Base-by-base conservation (phyloP, 2,888 invertebrate species). In the Pomacea canaliculata region DNA sequence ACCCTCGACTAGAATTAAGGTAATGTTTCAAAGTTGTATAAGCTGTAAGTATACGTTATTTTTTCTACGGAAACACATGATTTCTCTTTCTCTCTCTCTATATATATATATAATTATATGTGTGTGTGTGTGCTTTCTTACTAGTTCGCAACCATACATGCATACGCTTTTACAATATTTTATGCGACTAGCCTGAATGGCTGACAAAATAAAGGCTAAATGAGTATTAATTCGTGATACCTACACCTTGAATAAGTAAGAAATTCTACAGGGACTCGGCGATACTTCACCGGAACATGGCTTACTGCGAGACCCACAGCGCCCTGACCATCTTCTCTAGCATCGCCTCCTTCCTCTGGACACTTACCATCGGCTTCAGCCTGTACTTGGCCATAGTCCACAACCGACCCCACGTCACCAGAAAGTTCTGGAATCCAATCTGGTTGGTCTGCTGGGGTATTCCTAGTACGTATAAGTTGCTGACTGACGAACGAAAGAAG, bases 321-420 rank as follows among this genome's bases (percentile, higher is more conserved):
- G 83, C 85, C 10, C 71, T 87, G 77, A 87, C 87, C 7, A 85
- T 86, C 18, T 86, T 84, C 80, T 87, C 85, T 77, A 87, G 86
- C 76, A 84, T 83, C 59, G 82, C 84, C 65, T 85, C 86, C 18
- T 87, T 86, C 79, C 79, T 83, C 63, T 88, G 88, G 88, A 87
- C 84, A 3, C 83, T 85, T 16, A 78, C 82, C 71, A 86, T 87
- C 66, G 73, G 56, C n/a, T 16, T 73, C 46, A 84, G 83, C n/a
- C 62, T 83, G 19, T 81, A 82, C 77, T 73, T 86, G n/a, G 83
- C 85, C 70, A 76, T 81, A 59, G 81, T 82, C 51, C 81, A 84
- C 7, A 81, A 85, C 23, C 69, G 80, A 59, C 73, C 73, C 12
- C 56, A 49, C 60, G 51, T 66, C 23, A 67, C 60, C 48, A 67